Evolutionary conservation across 2,113 vertebrate genomes (phyloP).

Genomic region (Tricholaema leucomelas): DNA sequence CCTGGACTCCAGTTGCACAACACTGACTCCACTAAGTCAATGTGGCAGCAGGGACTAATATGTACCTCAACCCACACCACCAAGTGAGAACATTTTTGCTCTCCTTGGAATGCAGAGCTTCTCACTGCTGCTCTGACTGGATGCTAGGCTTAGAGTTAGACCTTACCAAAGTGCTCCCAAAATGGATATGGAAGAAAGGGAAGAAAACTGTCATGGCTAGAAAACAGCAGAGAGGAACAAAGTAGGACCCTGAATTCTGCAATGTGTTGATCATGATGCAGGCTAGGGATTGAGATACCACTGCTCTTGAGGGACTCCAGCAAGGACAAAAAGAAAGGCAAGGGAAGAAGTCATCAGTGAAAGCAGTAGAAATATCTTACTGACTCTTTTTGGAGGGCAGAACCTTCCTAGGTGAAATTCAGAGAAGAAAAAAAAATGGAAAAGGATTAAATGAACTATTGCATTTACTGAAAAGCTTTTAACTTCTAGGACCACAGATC

Average conservation of each 20-base stretch:
- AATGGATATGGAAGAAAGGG: not conserved
- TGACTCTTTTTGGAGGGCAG: not conserved
- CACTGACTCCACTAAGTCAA: not conserved
- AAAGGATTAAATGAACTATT: not conserved
- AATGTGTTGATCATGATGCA: not conserved
- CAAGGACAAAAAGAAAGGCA: not conserved
- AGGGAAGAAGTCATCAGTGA: not conserved
- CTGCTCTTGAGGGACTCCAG: not conserved
- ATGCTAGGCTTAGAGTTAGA: not conserved
- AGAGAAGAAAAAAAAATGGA: not conserved
- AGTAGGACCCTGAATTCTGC: not conserved
- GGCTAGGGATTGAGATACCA: not conserved
- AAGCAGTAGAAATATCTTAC: not conserved
- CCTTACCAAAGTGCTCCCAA: not conserved
- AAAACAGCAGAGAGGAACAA: not conserved
- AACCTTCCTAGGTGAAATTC: not conserved
- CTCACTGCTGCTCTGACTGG: not conserved
- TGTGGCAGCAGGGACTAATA: not conserved
- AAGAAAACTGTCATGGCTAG: not conserved
- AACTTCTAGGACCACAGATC: not conserved
- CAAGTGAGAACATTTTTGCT: not conserved
- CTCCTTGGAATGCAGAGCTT: not conserved
- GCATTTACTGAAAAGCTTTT: not conserved
- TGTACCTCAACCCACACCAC: not conserved
- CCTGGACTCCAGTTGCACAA: not conserved